Evolutionary conservation across 2,797 vertebrate genomes (phyloP).

Genomic region (Chanos chanos): DNA sequence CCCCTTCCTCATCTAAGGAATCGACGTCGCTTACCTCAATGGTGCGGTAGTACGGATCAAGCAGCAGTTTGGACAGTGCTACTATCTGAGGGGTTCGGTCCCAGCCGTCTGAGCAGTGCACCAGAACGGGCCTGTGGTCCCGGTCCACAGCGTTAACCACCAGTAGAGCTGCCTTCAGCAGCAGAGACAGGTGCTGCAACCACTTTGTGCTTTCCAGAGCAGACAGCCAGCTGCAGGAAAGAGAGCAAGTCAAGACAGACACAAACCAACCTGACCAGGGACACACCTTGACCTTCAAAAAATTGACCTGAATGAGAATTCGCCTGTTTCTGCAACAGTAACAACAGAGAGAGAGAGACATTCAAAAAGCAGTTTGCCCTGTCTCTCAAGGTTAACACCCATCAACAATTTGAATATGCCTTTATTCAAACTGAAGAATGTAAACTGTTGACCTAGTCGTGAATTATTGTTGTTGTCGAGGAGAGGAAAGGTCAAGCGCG

Average conservation of each 20-base stretch:
- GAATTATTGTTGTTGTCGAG: too few species aligned
- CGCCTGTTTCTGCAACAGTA: too few species aligned
- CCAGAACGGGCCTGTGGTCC: constrained; percentile 89
- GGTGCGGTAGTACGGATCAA: constrained; percentile 96
- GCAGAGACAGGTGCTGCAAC: constrained; percentile 94
- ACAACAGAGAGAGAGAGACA: too few species aligned
- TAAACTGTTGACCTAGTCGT: too few species aligned
- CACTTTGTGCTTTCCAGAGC: constrained; percentile 96
- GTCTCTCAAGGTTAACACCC: too few species aligned
- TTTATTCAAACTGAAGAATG: too few species aligned
- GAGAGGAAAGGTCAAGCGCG: too few species aligned
- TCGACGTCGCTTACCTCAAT: constrained; percentile 89
- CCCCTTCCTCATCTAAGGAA: too few species aligned
- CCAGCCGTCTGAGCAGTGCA: constrained; percentile 98
- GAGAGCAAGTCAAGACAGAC: neutral
- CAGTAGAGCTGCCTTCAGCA: constrained; percentile 88
- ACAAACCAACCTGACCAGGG: neutral
- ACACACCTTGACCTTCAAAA: too few species aligned
- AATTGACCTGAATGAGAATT: too few species aligned
- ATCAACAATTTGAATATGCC: too few species aligned
- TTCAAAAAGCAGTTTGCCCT: too few species aligned
- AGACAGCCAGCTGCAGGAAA: constrained; percentile 87
- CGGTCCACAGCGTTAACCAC: constrained; percentile 89
- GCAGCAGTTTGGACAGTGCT: constrained; percentile 89
- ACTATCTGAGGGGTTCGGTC: constrained; percentile 97